These are phyloP conservation scores for Zootoca vivipara DNA, from an alignment of 2,113 vertebrate genomes.

Conservation along the genomic window DNA sequence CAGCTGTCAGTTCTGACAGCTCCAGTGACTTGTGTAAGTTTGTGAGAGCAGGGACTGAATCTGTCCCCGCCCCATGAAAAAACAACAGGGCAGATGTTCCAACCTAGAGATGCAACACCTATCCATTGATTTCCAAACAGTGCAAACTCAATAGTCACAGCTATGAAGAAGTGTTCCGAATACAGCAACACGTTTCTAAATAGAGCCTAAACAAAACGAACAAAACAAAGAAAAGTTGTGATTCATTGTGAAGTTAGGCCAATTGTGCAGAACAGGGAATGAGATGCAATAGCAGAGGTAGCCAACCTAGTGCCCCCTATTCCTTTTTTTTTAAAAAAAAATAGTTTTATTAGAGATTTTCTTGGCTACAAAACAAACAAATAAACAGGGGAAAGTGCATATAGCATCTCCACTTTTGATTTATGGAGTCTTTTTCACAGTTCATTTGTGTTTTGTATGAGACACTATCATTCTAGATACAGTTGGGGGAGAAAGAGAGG, in stretches of 20 bases:
- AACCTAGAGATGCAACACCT: not conserved
- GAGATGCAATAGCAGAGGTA: not conserved
- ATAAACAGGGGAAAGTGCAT: too few species aligned
- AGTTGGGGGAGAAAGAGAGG: too few species aligned
- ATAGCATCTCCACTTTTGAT: too few species aligned
- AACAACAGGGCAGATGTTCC: not conserved
- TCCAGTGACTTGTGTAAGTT: too few species aligned
- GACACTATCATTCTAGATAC: too few species aligned
- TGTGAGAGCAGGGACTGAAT: not conserved
- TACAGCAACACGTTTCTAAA: not conserved
- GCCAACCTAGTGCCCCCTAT: too few species aligned
- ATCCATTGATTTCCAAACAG: not conserved
- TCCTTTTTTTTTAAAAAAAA: too few species aligned
- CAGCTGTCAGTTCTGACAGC: not conserved
- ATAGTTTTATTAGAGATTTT: too few species aligned
- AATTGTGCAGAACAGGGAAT: not conserved
- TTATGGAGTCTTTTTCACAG: too few species aligned
- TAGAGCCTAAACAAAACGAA: not conserved
- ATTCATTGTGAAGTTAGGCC: not conserved
- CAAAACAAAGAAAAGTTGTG: not conserved
- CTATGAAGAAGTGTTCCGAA: not conserved
- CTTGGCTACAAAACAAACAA: too few species aligned
- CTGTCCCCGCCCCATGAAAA: not conserved
- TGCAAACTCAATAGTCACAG: too few species aligned
- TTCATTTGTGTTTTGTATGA: too few species aligned